Base-by-base conservation (phyloP, 2,113 vertebrate species). In the Lagenorhynchus albirostris region DNA sequence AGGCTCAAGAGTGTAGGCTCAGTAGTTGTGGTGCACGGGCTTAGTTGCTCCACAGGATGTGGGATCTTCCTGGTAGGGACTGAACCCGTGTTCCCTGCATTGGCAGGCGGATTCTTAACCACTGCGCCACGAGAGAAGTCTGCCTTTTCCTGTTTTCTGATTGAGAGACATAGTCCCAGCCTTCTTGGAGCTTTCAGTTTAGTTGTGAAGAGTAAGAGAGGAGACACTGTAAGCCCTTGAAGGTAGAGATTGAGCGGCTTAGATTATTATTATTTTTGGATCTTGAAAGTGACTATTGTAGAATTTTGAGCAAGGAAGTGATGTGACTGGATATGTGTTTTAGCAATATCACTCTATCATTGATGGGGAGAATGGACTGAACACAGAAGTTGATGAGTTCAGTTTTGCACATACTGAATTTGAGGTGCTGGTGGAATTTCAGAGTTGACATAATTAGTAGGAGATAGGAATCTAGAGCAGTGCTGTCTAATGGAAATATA, bases 211-310 rank as follows among this genome's bases (percentile, higher is more conserved):
- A 65, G 9, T 50, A 47, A 38, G 74, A 93, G 33, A 93, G 26
- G 70, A 92, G 96, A 84, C 33, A 53, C 38, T 83, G 14, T 84
- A 88, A 93, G 67, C 73, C 94, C 68, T 96, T 89, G 95, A 94
- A 84, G 17, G 9, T 38, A 71, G 33, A 87, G 17, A 41, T 12
- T 47, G 82, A 77, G 50, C 89, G 62, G 33, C 25, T 95, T 81
- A 53, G 53, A 41, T 63, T 85, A 38, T 89, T 85, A 80, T 94
- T 71, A 31, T 83, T 63, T 44, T 77, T 79, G 92, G 62, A 33
- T 50, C 44, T 41, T 58, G 8, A 91, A 93, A 86, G 62, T 36
- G 38, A 91, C 55, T 76, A 29, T 70, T 73, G 6, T 11, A 87
- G 83, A 92, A 90, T 85, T 95, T 81, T 92, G 83, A 96, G 65